phyloP scores from a whole-genome alignment of 2,888 invertebrate species.

The Nephrotoma guestfalica region DNA sequence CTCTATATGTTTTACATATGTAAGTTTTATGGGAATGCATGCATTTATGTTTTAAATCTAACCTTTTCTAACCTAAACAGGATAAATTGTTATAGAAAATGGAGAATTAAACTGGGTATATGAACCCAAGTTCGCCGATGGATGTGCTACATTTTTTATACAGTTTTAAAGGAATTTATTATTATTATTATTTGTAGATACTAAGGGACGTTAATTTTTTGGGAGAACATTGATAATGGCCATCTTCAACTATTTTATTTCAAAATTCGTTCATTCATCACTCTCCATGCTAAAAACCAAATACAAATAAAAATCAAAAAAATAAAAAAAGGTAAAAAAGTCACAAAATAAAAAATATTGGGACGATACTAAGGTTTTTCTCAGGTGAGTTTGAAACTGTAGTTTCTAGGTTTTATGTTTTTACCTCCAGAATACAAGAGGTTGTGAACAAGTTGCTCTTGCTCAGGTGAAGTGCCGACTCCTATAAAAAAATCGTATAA shows the following conservation, averaged over 20 bases:
- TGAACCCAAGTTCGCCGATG: not conserved
- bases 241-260: not conserved
- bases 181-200: not conserved
- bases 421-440: slow-evolving; percentile 73
- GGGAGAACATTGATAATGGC: not conserved
- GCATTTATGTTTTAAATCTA: not conserved
- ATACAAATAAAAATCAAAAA: not conserved
- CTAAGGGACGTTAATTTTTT: not conserved
- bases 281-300: not conserved
- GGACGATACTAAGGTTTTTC: not conserved
- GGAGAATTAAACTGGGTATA: not conserved
- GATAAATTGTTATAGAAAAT: not conserved
- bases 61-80: not conserved
- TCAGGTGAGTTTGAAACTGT: not conserved
- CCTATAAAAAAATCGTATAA: slow-evolving; percentile 34
- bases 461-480: slow-evolving; percentile 64
- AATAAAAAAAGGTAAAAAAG: not conserved
- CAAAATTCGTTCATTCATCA: not conserved
- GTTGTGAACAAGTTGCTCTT: slow-evolving; percentile 71
- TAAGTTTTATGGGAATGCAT: not conserved
- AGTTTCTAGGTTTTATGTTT: slow-evolving; percentile 9
- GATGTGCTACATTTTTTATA: not conserved
- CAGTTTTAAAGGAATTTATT: no score
- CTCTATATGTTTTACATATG: not conserved
- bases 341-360: not conserved